These are phyloP conservation scores for Agapornis roseicollis DNA, from an alignment of 2,113 vertebrate species.

Conservation along the genomic window DNA sequence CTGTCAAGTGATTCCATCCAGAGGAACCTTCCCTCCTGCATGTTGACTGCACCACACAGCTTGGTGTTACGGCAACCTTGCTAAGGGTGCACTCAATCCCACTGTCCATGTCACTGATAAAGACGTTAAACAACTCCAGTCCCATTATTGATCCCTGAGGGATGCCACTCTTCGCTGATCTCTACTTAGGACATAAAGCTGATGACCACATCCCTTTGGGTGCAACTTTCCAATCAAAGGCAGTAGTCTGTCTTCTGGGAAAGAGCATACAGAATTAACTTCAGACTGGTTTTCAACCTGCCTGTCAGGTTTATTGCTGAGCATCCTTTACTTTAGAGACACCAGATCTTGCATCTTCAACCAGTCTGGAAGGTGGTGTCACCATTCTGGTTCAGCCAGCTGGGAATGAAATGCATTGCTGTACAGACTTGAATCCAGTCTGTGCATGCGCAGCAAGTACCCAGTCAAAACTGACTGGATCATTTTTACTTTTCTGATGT, in stretches of 20 bases:
- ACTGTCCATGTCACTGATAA: not conserved
- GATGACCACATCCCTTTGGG: not conserved
- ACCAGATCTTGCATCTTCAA: not conserved
- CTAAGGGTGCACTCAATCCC: not conserved
- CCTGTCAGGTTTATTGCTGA: not conserved
- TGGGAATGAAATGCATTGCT: not conserved
- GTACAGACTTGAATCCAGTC: not conserved
- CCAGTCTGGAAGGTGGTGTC: not conserved
- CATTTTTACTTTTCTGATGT: not conserved
- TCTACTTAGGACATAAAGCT: not conserved
- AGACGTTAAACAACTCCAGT: not conserved
- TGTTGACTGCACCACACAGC: not conserved
- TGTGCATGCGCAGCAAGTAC: not conserved
- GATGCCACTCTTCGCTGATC: not conserved
- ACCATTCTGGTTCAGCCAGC: not conserved
- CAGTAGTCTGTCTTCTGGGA: not conserved
- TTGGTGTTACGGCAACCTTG: not conserved
- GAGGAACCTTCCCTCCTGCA: not conserved
- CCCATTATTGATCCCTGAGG: not conserved
- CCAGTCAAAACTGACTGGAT: not conserved
- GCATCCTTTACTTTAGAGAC: not conserved
- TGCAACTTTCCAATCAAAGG: not conserved
- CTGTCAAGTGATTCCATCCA: not conserved
- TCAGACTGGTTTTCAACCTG: not conserved
- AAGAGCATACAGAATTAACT: not conserved